Conservation (phyloP, 2,888 invertebrate genomes). For the Napeogenes inachia region DNA sequence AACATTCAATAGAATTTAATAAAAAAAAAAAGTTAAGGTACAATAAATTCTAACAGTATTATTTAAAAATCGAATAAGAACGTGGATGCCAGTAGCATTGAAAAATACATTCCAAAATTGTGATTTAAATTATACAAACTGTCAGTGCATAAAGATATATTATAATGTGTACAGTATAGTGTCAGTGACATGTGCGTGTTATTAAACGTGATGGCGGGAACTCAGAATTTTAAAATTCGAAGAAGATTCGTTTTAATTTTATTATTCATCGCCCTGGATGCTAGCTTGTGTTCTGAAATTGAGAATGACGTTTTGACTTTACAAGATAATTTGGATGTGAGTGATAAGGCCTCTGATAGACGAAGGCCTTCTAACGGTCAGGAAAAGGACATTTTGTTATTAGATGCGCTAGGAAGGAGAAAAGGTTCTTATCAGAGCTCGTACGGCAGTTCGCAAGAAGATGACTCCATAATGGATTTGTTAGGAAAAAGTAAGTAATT, state of each 20-base stretch:
- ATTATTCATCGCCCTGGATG: slow-evolving; percentile 39
- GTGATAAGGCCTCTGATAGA: slow-evolving; percentile 59
- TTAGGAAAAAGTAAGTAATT: slow-evolving; percentile 86
- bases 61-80: slow-evolving; percentile 2
- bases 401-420: slow-evolving; percentile 84
- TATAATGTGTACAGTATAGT: slow-evolving; percentile 34
- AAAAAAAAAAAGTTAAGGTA: slow-evolving; percentile 35
- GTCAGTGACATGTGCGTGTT: slow-evolving; percentile 49
- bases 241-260: slow-evolving; percentile 43
- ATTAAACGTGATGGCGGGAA: slow-evolving; percentile 44
- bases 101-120: neutral
- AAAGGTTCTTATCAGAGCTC: slow-evolving; percentile 71
- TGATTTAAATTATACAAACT: slow-evolving; percentile 8
- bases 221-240: slow-evolving; percentile 41
- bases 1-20: slow-evolving; percentile 31
- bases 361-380: slow-evolving; percentile 79
- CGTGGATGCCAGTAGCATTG: neutral
- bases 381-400: slow-evolving; percentile 84
- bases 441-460: slow-evolving; percentile 65
- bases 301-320: slow-evolving; percentile 69
- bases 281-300: slow-evolving; percentile 49
- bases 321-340: slow-evolving; percentile 61
- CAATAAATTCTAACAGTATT: slow-evolving; percentile 20
- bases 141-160: slow-evolving; percentile 1
- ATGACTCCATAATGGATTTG: slow-evolving; percentile 88